These are phyloP conservation scores for Macrophya annulata DNA, from an alignment of 2,888 invertebrate species.

Conservation along the genomic window DNA sequence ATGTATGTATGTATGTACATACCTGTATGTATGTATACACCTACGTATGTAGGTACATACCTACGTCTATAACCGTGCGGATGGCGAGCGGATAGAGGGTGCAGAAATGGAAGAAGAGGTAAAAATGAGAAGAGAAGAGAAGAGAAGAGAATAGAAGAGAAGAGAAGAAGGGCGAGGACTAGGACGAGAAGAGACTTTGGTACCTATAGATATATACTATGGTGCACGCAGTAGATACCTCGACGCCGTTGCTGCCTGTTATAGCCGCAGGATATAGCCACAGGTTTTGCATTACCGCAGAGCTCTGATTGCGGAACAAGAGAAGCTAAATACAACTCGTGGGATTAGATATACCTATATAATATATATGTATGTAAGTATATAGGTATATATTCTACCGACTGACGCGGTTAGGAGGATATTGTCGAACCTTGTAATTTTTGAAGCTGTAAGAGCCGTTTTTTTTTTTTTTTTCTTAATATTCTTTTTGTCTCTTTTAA, in stretches of 20 bases:
- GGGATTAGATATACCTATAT: conserved; percentile 34
- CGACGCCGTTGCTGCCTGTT: conserved; percentile 39
- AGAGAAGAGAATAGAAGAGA: background rate
- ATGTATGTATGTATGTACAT: background rate
- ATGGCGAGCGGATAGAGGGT: conserved; percentile 27
- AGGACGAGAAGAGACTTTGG: conserved; percentile 11
- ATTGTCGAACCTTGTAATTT: background rate
- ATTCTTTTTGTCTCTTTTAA: too few relatives aligned
- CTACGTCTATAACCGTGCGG: too few relatives aligned
- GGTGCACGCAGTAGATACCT: conserved; percentile 15
- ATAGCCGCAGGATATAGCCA: conserved; percentile 40
- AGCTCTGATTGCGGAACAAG: conserved; percentile 50
- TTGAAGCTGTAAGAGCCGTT: background rate
- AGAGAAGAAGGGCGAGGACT: background rate
- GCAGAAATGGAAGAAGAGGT: background rate
- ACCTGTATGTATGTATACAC: too few relatives aligned
- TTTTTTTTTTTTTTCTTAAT: background rate
- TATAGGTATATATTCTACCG: too few relatives aligned
- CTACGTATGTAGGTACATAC: too few relatives aligned
- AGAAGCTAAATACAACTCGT: conserved; percentile 44
- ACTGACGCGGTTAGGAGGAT: background rate
- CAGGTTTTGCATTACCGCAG: conserved; percentile 32
- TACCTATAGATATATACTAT: too few relatives aligned
- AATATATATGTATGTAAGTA: too few relatives aligned
- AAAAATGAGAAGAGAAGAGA: conserved; percentile 49